Conservation (phyloP, 35 echinoderm and acorn worm genomes). For the Acanthaster planci region DNA sequence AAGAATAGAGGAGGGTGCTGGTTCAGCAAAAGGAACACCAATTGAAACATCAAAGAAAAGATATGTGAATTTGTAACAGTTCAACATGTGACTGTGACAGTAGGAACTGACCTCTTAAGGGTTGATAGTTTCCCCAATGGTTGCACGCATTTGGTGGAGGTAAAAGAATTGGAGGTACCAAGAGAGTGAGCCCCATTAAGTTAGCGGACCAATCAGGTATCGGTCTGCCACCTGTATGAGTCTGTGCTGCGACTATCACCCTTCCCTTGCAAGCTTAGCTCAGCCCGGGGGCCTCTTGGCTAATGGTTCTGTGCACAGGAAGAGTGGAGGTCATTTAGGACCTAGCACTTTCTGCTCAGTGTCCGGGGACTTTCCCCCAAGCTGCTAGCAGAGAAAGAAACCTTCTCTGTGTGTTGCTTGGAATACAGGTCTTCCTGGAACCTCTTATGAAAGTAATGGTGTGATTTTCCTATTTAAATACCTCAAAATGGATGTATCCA, state of each 20-base stretch:
- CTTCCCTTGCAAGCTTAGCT: not conserved
- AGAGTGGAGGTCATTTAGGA: not conserved
- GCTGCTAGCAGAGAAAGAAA: not conserved
- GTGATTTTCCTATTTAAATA: not conserved
- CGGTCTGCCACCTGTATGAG: not conserved
- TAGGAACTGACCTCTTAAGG: too few species aligned
- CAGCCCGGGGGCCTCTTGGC: not conserved
- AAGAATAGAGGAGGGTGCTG: too few species aligned
- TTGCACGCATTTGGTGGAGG: not conserved
- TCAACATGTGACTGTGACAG: too few species aligned
- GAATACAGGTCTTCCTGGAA: not conserved
- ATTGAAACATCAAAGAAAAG: too few species aligned
- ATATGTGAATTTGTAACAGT: too few species aligned
- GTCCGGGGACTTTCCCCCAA: slow-evolving; percentile 26
- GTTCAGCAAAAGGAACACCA: too few species aligned
- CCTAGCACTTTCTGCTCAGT: slow-evolving; percentile 21
- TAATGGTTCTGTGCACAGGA: not conserved
- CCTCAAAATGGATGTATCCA: not conserved
- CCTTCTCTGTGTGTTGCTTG: slow-evolving; percentile 23
- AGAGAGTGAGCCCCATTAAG: slow-evolving; percentile 26
- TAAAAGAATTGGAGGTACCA: not conserved
- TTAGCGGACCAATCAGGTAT: slow-evolving; percentile 1
- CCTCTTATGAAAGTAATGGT: not conserved
- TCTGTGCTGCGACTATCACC: not conserved
- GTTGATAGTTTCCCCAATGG: too few species aligned